These are phyloP conservation scores for Triplophysa tibetana DNA, from an alignment of 2,113 vertebrate species.

Conservation along the genomic window DNA sequence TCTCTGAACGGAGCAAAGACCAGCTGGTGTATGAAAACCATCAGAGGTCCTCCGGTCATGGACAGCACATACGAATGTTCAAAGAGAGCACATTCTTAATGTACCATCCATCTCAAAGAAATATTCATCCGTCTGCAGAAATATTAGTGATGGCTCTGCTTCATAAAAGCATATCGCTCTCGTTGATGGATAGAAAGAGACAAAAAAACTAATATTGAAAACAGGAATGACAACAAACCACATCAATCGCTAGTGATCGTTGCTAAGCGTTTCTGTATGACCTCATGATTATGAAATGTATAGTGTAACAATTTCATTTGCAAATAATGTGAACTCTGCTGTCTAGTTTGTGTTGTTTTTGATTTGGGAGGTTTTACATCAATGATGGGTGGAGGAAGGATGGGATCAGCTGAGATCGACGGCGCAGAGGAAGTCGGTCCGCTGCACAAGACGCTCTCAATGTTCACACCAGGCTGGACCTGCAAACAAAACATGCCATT, in stretches of 20 bases:
- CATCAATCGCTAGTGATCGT: neutral
- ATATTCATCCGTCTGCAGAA: neutral
- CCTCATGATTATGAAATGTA: neutral
- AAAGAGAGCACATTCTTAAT: conserved; percentile 18
- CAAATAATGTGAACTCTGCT: conserved; percentile 7
- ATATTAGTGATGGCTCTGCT: conserved; percentile 5
- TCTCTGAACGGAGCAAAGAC: conserved; percentile 25
- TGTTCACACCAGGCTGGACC: conserved; percentile 83
- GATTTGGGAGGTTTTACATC: conserved; percentile 69
- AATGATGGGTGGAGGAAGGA: conserved; percentile 53
- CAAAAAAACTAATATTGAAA: neutral
- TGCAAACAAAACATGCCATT: conserved; percentile 55
- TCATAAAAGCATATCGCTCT: neutral
- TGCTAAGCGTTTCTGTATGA: neutral
- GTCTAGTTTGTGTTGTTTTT: conserved; percentile 6
- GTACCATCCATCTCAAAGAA: conserved; percentile 16
- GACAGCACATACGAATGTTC: conserved; percentile 4
- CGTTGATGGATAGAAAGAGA: neutral
- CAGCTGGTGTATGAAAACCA: conserved; percentile 33
- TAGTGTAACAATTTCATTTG: neutral
- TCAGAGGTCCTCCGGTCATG: neutral
- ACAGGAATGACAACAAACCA: neutral
- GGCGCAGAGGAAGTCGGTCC: conserved; percentile 49
- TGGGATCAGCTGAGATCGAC: conserved; percentile 44
- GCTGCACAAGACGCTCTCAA: conserved; percentile 72